Base-by-base conservation (phyloP, 2,797 vertebrate species). In the Anas georgica region DNA sequence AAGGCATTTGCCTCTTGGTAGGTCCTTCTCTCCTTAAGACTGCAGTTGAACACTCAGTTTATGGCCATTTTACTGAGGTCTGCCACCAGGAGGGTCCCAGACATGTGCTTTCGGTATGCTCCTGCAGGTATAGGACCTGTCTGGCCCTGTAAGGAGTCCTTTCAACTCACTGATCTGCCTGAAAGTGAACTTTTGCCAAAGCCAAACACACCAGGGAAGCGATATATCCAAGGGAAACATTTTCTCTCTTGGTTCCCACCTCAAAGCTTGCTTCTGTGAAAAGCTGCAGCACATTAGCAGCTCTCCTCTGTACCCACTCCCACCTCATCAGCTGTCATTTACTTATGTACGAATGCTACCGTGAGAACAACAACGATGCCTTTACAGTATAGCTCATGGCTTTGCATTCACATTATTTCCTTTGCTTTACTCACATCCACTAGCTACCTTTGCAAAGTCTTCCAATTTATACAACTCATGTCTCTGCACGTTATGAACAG, bases 361-460 rank as follows among this genome's bases (percentile, higher is more conserved):
- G 15, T 22, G 41, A 83, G 28, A 16, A 33, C 25, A 75, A 83
- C n/a, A 70, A 55, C 60, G n/a, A 56, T 52, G 56, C 29, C 23
- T 33, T 39, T 50, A 3, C 17, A 21, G 12, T 23, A 60, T 0
- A 0, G 35, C 18, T 14, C 37, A 23, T 3, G 33, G 29, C 55
- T 76, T 72, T 63, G 26, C 31, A 43, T 35, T 56, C 62, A 52
- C 37, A 35, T 0, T 0, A 28, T 4, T 33, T 60, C 37, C 48
- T 82, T 68, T n/a, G 29, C 43, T 72, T 58, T 62, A 31, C 35
- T 72, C 41, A 55, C 46, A 21, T 28, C 22, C 41, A 25, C 8
- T 43, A 72, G 25, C 64, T 31, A 68, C 37, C 62, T 88, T 63
- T 46, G 25, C 68, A 62, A 86, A 74, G n/a, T 46, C n/a, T 66